Conservation (phyloP, 2,797 vertebrate species). For the Euphonia xanthogaster region DNA sequence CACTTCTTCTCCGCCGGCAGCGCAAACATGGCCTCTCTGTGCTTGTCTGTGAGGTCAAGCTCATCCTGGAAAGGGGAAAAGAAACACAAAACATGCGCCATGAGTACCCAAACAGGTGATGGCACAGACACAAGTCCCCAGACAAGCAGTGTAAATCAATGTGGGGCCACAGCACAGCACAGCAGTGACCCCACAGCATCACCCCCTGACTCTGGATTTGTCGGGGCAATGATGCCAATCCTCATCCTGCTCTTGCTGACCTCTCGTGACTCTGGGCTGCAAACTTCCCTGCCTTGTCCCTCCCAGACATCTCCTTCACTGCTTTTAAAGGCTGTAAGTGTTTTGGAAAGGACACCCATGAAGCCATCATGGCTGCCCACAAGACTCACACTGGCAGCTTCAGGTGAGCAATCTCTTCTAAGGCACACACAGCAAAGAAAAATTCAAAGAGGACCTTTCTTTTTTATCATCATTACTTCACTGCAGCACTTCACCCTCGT, state of each 20-base stretch:
- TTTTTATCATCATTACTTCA: background rate
- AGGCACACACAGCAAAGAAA: background rate
- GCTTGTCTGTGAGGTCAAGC: conserved; percentile 90
- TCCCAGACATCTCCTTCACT: background rate
- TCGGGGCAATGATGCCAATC: background rate
- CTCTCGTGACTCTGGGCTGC: background rate
- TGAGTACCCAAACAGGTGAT: background rate
- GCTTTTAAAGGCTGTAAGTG: background rate
- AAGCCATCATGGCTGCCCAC: background rate
- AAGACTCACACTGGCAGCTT: background rate
- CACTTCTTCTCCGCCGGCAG: conserved; percentile 94
- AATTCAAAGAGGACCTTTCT: background rate
- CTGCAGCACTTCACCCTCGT: background rate
- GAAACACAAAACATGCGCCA: background rate
- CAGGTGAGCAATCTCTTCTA: background rate
- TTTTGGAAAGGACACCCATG: background rate
- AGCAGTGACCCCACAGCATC: fast-evolving
- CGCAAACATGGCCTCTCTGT: conserved; percentile 92
- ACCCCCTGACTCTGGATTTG: fast-evolving
- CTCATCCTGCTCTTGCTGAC: background rate
- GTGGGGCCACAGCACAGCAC: fast-evolving
- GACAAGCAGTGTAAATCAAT: background rate
- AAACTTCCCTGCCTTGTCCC: background rate
- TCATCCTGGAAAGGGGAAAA: conserved; percentile 82
- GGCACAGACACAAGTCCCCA: background rate